A percentile compares a stretch with the other conserved stretches of the same genome.
Evolutionary conservation across 2,888 invertebrate genomes (phyloP).

Genomic region (Tipula lateralis): DNA sequence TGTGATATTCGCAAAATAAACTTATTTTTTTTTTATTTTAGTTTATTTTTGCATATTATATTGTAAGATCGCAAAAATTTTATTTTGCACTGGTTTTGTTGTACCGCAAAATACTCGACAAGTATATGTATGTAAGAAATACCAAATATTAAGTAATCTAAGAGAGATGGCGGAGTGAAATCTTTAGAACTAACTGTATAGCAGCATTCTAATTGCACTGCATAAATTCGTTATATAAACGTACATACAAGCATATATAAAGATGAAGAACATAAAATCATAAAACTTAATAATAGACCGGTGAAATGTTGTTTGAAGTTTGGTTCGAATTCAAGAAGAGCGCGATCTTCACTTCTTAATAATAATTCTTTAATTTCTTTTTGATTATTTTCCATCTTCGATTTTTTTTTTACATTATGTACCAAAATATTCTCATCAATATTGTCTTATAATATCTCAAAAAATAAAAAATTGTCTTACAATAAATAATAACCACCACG

Average conservation of each 20-base stretch:
- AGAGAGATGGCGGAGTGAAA: background rate
- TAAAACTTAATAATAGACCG: constrained; percentile 19
- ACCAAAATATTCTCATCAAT: constrained; percentile 19
- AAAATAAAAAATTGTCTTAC: background rate
- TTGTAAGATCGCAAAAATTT: background rate
- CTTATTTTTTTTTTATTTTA: background rate
- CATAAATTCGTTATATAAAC: background rate
- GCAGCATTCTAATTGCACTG: background rate
- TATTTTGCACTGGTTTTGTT: background rate
- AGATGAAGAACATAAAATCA: constrained; percentile 4
- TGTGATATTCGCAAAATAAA: background rate
- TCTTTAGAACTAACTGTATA: background rate
- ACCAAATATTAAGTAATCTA: too few relatives aligned
- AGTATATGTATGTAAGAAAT: too few relatives aligned
- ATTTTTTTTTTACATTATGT: background rate
- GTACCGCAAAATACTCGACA: too few relatives aligned
- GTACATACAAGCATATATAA: background rate
- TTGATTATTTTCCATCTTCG: constrained; percentile 24
- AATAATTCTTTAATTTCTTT: constrained; percentile 24
- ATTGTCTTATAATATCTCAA: background rate
- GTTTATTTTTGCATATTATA: background rate
- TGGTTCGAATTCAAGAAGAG: background rate
- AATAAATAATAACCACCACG: constrained; percentile 19
- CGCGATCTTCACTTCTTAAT: constrained; percentile 24
- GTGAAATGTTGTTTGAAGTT: background rate